A percentile compares a stretch with the other conserved stretches of the same genome.
These are phyloP conservation scores for Drosophila nigricruria DNA, from an alignment of 2,888 invertebrate species.

Conservation along the genomic window DNA sequence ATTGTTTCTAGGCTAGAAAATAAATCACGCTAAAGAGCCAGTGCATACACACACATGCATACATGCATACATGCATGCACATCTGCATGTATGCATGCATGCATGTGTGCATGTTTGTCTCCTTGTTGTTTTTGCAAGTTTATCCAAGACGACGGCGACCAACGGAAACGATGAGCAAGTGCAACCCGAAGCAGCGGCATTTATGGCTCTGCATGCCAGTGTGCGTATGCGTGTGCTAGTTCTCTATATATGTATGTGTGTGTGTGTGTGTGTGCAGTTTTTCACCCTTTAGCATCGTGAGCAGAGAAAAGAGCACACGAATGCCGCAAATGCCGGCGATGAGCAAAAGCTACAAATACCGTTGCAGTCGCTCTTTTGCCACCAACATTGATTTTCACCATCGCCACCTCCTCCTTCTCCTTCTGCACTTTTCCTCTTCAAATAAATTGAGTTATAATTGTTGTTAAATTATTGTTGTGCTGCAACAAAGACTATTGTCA, in stretches of 20 bases:
- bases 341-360: constrained; percentile 43
- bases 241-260: background rate
- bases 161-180: constrained; percentile 65
- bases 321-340: constrained; percentile 53
- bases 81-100: constrained; percentile 11
- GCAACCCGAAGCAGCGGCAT: constrained; percentile 59
- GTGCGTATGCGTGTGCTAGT: constrained; percentile 27
- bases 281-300: constrained; percentile 61
- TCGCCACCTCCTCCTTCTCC: constrained; percentile 3
- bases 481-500: constrained; percentile 19
- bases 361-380: constrained; percentile 47
- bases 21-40: constrained; percentile 63
- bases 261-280: constrained; percentile 44
- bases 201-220: constrained; percentile 31
- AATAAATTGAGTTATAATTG: constrained; percentile 31
- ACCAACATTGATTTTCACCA: constrained; percentile 63
- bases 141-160: constrained; percentile 59
- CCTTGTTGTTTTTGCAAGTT: constrained; percentile 56
- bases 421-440: background rate
- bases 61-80: constrained; percentile 1
- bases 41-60: constrained; percentile 9
- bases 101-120: constrained; percentile 28
- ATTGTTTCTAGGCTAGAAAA: constrained; percentile 78
- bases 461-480: constrained; percentile 28
- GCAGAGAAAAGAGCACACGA: constrained; percentile 55